phyloP scores from a whole-genome alignment of 2,797 vertebrate genomes.

The Lacerta viridis region DNA sequence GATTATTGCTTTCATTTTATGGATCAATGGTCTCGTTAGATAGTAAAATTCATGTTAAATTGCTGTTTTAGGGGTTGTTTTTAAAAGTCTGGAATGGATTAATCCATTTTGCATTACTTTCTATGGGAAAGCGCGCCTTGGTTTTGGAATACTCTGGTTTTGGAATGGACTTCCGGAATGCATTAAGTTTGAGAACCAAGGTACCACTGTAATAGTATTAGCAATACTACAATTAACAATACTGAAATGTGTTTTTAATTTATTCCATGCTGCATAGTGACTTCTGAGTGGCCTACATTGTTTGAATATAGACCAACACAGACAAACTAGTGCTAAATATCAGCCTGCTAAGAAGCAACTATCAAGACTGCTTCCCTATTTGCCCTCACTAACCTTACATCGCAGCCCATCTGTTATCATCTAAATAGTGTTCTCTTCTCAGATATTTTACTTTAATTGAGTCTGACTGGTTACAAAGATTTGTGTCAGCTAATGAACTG shows the following conservation, averaged over 20 bases:
- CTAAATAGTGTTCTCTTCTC: background rate
- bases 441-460: conserved; percentile 13
- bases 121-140: no score
- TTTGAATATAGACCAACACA: background rate
- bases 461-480: background rate
- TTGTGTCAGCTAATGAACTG: background rate
- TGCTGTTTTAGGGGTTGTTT: no score
- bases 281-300: background rate
- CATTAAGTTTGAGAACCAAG: no score
- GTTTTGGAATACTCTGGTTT: no score
- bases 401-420: background rate
- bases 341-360: background rate
- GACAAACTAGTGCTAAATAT: conserved; percentile 1
- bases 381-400: background rate
- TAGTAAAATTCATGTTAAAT: no score
- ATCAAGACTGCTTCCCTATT: background rate
- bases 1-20: no score
- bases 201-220: background rate
- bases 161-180: no score
- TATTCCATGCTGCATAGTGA: background rate
- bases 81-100: no score
- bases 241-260: background rate
- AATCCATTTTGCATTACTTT: no score
- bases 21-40: no score
- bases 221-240: background rate